Percentiles rank a stretch among this genome's conserved stretches.
Evolutionary conservation across 2,113 vertebrate species (phyloP).

Genomic region (Lepus americanus): DNA sequence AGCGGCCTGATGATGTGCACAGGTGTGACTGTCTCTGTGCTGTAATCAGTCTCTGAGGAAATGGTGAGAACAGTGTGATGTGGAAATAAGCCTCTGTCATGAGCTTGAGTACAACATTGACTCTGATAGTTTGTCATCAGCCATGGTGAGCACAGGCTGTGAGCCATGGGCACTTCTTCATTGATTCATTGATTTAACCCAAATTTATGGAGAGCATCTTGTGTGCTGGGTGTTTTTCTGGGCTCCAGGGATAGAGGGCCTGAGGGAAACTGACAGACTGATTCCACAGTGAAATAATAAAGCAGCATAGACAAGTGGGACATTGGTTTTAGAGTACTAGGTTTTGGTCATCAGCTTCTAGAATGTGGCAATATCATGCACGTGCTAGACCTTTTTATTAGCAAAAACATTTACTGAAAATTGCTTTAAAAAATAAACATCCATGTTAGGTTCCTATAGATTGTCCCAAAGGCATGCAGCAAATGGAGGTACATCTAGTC

Average conservation of each 20-base stretch:
- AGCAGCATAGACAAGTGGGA: not conserved
- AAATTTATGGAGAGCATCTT: not conserved
- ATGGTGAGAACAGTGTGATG: not conserved
- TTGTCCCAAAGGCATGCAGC: not conserved
- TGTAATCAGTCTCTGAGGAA: conserved; percentile 37
- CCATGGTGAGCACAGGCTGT: not conserved
- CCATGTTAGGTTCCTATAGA: not conserved
- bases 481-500: not conserved
- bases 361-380: not conserved
- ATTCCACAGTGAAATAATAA: not conserved
- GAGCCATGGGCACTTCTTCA: not conserved
- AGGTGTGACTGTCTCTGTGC: not conserved
- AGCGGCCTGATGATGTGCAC: not conserved
- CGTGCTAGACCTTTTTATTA: not conserved
- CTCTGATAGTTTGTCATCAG: not conserved
- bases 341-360: not conserved
- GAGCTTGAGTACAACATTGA: not conserved
- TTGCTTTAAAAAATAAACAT: not conserved
- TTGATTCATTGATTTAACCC: not conserved
- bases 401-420: conserved; percentile 16
- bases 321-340: not conserved
- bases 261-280: not conserved
- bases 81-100: conserved; percentile 41
- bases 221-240: not conserved
- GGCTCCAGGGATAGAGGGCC: not conserved